A percentile compares a stretch with the other conserved stretches of the same genome.
Evolutionary conservation across 2,797 vertebrate species (phyloP).

Genomic region (Gallinago stenura): DNA sequence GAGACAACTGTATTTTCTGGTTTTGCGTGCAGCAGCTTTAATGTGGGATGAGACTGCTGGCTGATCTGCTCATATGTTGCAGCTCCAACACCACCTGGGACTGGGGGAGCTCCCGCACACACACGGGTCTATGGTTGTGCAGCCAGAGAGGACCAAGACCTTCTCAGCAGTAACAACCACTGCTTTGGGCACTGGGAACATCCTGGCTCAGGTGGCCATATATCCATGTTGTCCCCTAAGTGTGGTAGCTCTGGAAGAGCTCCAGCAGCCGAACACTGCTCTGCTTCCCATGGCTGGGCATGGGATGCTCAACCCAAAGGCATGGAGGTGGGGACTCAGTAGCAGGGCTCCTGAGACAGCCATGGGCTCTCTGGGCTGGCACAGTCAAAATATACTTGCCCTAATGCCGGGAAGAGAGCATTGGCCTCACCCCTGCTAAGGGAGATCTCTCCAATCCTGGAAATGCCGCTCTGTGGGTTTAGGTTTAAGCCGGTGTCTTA

Average conservation of each 20-base stretch:
- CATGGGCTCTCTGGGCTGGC: background rate
- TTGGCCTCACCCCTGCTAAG: background rate
- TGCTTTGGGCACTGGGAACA: background rate
- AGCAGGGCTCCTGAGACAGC: background rate
- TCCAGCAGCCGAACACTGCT: background rate
- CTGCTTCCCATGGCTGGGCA: background rate
- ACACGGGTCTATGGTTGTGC: background rate
- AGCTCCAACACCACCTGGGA: background rate
- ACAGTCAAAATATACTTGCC: background rate
- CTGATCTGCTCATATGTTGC: background rate
- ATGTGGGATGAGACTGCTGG: conserved; percentile 19
- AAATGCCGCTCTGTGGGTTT: background rate
- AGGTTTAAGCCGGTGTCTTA: background rate
- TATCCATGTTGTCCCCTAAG: rapidly evolving
- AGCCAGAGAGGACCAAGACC: background rate
- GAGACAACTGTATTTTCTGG: conserved; percentile 30
- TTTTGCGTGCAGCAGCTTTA: conserved; percentile 42
- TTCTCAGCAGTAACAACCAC: background rate
- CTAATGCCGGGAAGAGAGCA: background rate
- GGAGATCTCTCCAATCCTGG: background rate
- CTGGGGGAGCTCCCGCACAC: background rate
- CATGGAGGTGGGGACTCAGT: rapidly evolving
- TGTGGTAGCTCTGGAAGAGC: background rate
- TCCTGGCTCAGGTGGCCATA: background rate
- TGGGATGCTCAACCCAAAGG: background rate